Percentiles rank a stretch among this genome's conserved stretches.
phyloP scores from a whole-genome alignment of 2,888 invertebrate genomes.

The Drosophila kuntzei region DNA sequence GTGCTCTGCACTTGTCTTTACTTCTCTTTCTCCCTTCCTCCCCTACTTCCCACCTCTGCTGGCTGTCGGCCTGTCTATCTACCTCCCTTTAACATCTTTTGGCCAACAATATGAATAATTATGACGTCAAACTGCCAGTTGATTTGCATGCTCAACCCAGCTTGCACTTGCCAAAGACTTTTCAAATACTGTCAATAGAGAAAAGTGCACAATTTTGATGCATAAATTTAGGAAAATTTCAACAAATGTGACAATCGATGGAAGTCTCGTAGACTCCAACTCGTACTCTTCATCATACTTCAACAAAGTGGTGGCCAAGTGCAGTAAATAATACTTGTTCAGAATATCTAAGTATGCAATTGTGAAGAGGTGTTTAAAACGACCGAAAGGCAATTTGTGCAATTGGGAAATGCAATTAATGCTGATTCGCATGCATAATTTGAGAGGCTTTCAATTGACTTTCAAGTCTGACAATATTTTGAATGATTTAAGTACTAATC shows the following conservation, averaged over 20 bases:
- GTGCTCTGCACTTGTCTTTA: slow-evolving; percentile 65
- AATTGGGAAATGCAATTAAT: slow-evolving; percentile 23
- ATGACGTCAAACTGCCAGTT: slow-evolving; percentile 64
- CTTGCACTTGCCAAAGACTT: slow-evolving; percentile 43
- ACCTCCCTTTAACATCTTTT: slow-evolving; percentile 44
- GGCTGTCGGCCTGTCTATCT: slow-evolving; percentile 1
- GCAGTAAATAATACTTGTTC: slow-evolving; percentile 17
- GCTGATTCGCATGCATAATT: slow-evolving; percentile 27
- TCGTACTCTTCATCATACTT: background rate
- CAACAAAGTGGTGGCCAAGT: slow-evolving; percentile 19
- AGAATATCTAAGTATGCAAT: slow-evolving; percentile 12
- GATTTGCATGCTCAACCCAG: slow-evolving; percentile 67
- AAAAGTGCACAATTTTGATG: slow-evolving; percentile 32
- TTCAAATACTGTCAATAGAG: slow-evolving; percentile 42
- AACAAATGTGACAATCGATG: slow-evolving; percentile 40
- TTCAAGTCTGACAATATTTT: slow-evolving; percentile 11
- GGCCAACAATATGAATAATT: slow-evolving; percentile 76
- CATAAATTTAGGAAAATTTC: slow-evolving; percentile 35
- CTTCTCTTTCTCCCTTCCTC: slow-evolving; percentile 8
- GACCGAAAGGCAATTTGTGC: slow-evolving; percentile 22
- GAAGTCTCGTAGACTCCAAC: slow-evolving; percentile 2
- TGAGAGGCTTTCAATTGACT: slow-evolving; percentile 18
- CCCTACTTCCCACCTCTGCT: background rate
- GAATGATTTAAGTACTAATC: slow-evolving; percentile 5
- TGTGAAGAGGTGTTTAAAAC: slow-evolving; percentile 1